These are phyloP conservation scores for Heteractis magnifica DNA, from an alignment of 92 coral and sea anemone species.

Conservation along the genomic window DNA sequence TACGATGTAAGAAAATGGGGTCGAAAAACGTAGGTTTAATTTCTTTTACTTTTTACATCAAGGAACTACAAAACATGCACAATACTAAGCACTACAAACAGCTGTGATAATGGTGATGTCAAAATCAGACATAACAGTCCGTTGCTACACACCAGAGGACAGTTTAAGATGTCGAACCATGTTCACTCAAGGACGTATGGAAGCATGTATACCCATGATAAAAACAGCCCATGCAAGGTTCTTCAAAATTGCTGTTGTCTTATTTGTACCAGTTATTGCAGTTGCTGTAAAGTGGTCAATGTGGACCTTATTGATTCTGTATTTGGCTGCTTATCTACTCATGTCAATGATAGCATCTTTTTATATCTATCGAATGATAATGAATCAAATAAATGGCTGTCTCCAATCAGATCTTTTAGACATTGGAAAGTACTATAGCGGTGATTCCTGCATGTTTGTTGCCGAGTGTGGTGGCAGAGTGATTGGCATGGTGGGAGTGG, in stretches of 20 bases:
- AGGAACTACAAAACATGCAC: not conserved
- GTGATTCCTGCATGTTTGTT: constrained; percentile 69
- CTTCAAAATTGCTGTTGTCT: constrained; percentile 35
- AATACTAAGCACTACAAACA: not conserved
- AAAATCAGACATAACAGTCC: constrained; percentile 28
- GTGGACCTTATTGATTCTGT: constrained; percentile 37
- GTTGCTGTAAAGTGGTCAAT: constrained; percentile 46
- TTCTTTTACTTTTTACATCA: too few relatives aligned
- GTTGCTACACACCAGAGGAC: constrained; percentile 53
- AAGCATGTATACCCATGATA: constrained; percentile 17
- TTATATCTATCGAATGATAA: constrained; percentile 39
- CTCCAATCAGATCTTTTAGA: constrained; percentile 56
- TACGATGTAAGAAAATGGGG: too few relatives aligned
- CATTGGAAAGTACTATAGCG: constrained; percentile 55
- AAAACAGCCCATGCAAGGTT: constrained; percentile 39
- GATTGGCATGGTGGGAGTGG: constrained; percentile 75
- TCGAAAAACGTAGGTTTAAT: too few relatives aligned
- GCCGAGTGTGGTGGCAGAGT: constrained; percentile 67
- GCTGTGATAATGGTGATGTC: not conserved
- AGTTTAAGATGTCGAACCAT: constrained; percentile 46
- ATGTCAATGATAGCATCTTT: constrained; percentile 50
- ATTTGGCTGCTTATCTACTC: constrained; percentile 41
- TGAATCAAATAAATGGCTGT: constrained; percentile 31
- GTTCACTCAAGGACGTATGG: constrained; percentile 53
- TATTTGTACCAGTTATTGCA: constrained; percentile 34